Percentiles rank a stretch among this genome's conserved stretches.
These are phyloP conservation scores for Drosophila eugracilis DNA, from an alignment of 1,140 invertebrate genomes.

Conservation along the genomic window DNA sequence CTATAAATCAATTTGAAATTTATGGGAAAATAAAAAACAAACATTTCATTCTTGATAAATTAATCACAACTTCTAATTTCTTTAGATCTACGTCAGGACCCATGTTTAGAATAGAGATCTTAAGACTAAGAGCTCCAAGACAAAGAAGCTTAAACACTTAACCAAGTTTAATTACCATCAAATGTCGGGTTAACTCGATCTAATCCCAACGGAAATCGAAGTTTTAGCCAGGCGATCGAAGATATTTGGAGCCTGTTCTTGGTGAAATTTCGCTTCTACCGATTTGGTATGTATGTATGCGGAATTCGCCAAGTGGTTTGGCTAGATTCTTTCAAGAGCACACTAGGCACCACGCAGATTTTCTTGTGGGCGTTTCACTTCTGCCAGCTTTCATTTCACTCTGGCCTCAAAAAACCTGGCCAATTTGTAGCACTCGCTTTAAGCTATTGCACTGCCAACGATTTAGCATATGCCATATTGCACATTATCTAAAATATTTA, in stretches of 20 bases:
- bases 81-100: too few species aligned
- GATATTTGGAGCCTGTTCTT: constrained; percentile 74
- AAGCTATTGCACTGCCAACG: constrained; percentile 28
- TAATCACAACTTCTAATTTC: too few species aligned
- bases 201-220: constrained; percentile 51
- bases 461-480: constrained; percentile 31
- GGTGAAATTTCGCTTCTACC: constrained; percentile 70
- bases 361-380: constrained; percentile 80
- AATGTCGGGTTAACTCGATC: constrained; percentile 25
- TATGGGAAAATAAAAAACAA: too few species aligned
- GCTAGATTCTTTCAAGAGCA: constrained; percentile 75
- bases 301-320: constrained; percentile 80
- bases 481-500: constrained; percentile 26
- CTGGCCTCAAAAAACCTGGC: constrained; percentile 24
- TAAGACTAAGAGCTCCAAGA: background rate
- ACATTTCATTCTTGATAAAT: too few species aligned
- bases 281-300: constrained; percentile 62
- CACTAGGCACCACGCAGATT: constrained; percentile 51
- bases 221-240: constrained; percentile 26
- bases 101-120: too few species aligned
- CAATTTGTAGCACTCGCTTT: constrained; percentile 34
- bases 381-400: constrained; percentile 79
- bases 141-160: too few species aligned
- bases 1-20: too few species aligned
- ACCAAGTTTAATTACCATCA: constrained; percentile 69